Conservation (phyloP, 2,888 invertebrate species). For the Sarcophaga subvicina region DNA sequence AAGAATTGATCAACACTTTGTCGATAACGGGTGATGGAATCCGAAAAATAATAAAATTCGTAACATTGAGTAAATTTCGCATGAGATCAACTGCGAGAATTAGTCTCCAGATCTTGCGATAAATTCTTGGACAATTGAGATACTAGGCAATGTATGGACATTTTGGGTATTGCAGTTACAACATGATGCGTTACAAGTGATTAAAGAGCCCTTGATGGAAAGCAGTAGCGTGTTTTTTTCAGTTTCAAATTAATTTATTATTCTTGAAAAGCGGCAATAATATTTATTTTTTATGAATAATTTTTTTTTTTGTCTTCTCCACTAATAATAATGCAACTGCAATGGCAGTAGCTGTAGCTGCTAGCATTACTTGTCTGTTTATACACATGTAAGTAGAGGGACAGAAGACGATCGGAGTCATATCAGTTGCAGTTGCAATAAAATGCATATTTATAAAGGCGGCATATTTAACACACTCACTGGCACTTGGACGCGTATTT, state of each 20-base stretch:
- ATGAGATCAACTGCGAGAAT: too few relatives aligned
- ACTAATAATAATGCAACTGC: constrained; percentile 46
- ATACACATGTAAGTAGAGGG: not conserved
- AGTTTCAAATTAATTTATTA: constrained; percentile 62
- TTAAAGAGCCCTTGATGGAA: too few relatives aligned
- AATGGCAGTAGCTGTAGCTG: constrained; percentile 23
- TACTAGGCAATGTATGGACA: too few relatives aligned
- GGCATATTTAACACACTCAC: constrained; percentile 57
- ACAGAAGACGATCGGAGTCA: not conserved
- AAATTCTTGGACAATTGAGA: too few relatives aligned
- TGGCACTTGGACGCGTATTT: constrained; percentile 44
- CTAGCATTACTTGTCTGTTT: too few relatives aligned
- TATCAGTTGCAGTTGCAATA: constrained; percentile 25
- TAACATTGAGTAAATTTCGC: too few relatives aligned
- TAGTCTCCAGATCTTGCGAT: too few relatives aligned
- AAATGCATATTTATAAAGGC: constrained; percentile 68
- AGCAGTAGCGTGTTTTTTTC: constrained; percentile 14
- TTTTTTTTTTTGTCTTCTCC: constrained; percentile 12
- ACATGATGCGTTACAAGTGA: too few relatives aligned
- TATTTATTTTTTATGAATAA: constrained; percentile 48
- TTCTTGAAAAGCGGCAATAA: constrained; percentile 60
- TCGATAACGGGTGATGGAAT: too few relatives aligned
- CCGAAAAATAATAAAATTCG: too few relatives aligned
- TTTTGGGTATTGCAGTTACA: too few relatives aligned
- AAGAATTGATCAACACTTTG: too few relatives aligned